Evolutionary conservation across 2,888 invertebrate genomes (phyloP).

Genomic region (Chesias legatella): DNA sequence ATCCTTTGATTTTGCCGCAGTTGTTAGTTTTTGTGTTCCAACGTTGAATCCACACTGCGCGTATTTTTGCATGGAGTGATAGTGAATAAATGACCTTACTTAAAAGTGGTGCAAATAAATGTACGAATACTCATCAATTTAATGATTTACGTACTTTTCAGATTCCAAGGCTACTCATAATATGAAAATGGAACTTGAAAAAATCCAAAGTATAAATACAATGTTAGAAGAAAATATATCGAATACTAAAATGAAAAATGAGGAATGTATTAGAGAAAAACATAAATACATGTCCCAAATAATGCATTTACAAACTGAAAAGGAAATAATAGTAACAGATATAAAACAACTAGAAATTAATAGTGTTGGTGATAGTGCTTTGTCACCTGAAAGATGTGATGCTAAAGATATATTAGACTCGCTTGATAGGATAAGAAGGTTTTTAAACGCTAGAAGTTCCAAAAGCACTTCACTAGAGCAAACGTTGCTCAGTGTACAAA

Average conservation of each 20-base stretch:
- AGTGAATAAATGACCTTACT: too few relatives aligned
- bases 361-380: constrained; percentile 53
- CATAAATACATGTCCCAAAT: constrained; percentile 47
- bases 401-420: constrained; percentile 51
- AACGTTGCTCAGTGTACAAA: constrained; percentile 55
- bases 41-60: too few relatives aligned
- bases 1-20: too few relatives aligned
- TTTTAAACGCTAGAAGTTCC: constrained; percentile 42
- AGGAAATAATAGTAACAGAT: constrained; percentile 50
- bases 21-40: too few relatives aligned
- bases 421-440: constrained; percentile 50
- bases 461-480: constrained; percentile 51
- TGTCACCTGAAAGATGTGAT: constrained; percentile 44
- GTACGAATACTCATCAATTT: too few relatives aligned
- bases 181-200: constrained; percentile 62
- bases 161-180: constrained; percentile 71
- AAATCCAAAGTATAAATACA: constrained; percentile 49
- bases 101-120: too few relatives aligned
- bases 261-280: constrained; percentile 45
- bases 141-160: constrained; percentile 35
- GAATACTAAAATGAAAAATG: constrained; percentile 40
- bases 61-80: too few relatives aligned
- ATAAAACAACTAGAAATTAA: constrained; percentile 59
- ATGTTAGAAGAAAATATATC: constrained; percentile 51
- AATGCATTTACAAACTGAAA: constrained; percentile 49